Conservation (phyloP, 1,140 invertebrate species). For the Rhagoletis pomonella region DNA sequence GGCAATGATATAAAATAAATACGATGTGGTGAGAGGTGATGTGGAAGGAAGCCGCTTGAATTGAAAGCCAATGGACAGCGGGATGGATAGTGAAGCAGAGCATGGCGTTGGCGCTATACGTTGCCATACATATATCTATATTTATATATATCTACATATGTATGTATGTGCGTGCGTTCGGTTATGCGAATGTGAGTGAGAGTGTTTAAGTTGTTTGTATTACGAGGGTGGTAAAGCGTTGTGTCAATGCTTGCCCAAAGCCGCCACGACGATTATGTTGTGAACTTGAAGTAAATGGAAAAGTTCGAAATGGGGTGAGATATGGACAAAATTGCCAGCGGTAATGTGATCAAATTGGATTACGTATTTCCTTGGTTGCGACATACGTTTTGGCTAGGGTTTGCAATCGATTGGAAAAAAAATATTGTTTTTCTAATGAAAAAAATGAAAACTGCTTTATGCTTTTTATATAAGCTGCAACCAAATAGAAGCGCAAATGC, state of each 20-base stretch:
- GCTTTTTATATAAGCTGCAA: too few relatives aligned
- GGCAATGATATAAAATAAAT: conserved; percentile 74
- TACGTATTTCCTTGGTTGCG: conserved; percentile 6
- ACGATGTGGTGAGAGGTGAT: conserved; percentile 57
- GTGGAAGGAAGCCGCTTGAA: neutral
- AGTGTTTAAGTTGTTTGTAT: neutral
- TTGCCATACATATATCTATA: neutral
- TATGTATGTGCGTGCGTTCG: neutral
- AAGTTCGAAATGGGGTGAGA: neutral
- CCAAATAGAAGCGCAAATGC: too few relatives aligned
- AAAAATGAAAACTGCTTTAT: too few relatives aligned
- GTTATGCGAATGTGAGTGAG: neutral
- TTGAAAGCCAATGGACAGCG: conserved; percentile 47
- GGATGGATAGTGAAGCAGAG: neutral
- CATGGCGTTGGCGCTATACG: conserved; percentile 1
- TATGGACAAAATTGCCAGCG: neutral
- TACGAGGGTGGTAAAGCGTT: conserved; percentile 28
- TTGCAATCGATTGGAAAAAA: conserved; percentile 18
- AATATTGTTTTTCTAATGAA: neutral
- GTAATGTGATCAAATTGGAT: conserved; percentile 8
- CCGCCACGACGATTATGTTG: neutral
- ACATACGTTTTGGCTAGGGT: neutral
- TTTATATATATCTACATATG: neutral
- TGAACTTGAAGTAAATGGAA: conserved; percentile 21
- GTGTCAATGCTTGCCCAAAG: neutral